Evolutionary conservation across 2,888 invertebrate species (phyloP), one percentile per base, ranked within the genome.

Genomic region (Drosophila eohydei): DNA sequence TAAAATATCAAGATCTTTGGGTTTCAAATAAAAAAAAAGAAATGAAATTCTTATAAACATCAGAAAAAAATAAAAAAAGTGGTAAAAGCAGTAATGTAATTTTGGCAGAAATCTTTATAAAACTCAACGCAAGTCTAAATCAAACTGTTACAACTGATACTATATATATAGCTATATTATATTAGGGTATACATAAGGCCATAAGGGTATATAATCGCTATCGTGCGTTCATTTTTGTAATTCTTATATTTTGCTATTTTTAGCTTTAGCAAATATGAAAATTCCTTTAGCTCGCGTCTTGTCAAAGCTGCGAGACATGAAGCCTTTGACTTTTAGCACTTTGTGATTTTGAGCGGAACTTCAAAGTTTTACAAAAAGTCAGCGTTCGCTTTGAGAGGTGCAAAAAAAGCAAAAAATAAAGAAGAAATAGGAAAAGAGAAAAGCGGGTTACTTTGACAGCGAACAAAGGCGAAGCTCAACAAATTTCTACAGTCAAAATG

Each of bases 321-420:
- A 59, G 66, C 71, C 78, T 78, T 81, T 79, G 72, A 66, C 66
- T 75, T 74, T 67, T 63, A 30, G 69, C 41, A 63, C 60, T 74
- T 71, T 71, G 71, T 81, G 81, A 63, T 71, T 55, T 68, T 60
- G 61, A 68, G 81, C 74, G 69, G 69, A 73, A 78, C 80, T 76
- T 78, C 78, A 79, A 80, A 80, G 78, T 75, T 65, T 14, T 54
- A 52, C 61, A 58, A 59, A 71, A 78, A 74, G 74, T 71, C 71
- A 44, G 38, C 61, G 58, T 44, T 26, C 48, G 48, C 65, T 74
- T 74, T 71, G 63, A 57, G 54, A 52, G 55, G n/a, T 77, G 70
- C 46, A 58, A 1, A 48, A 41, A 41, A 51, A 63, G 26, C 9
- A 64, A 14, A 43, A 9, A 32, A 30, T 26, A 32, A 41, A 41